A percentile compares a stretch with the other conserved stretches of the same genome.
phyloP scores from a whole-genome alignment of 2,888 invertebrate species.

The Peribatodes rhomboidaria region DNA sequence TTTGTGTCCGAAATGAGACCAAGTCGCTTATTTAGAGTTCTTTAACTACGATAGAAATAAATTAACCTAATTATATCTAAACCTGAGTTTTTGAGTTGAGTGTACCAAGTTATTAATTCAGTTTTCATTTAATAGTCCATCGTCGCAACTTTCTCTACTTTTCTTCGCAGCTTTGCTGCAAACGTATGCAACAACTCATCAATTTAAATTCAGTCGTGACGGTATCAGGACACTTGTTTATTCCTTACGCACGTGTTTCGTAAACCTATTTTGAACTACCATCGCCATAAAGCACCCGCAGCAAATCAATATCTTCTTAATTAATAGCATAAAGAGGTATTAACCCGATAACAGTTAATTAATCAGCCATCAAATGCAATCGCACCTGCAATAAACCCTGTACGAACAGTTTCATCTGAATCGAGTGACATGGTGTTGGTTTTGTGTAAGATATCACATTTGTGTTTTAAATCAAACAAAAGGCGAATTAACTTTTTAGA shows the following conservation, averaged over 20 bases:
- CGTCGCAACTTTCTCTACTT: too few relatives aligned
- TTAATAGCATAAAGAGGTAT: slow-evolving; percentile 58
- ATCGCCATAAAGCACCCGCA: slow-evolving; percentile 42
- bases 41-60: too few relatives aligned
- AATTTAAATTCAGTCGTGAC: too few relatives aligned
- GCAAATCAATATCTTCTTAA: slow-evolving; percentile 58
- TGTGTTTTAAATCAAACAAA: background rate
- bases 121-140: too few relatives aligned
- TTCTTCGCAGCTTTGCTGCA: too few relatives aligned
- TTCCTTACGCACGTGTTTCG: background rate
- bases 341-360: slow-evolving; percentile 69
- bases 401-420: slow-evolving; percentile 50
- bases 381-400: slow-evolving; percentile 50
- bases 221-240: background rate
- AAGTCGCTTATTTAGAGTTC: too few relatives aligned
- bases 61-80: too few relatives aligned
- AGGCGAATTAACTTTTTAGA: too few relatives aligned
- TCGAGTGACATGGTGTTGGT: slow-evolving; percentile 55
- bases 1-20: too few relatives aligned
- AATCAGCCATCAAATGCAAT: slow-evolving; percentile 59
- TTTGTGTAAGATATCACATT: slow-evolving; percentile 54
- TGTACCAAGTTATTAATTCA: too few relatives aligned
- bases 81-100: too few relatives aligned
- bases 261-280: background rate
- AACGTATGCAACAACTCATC: too few relatives aligned